Conservation (phyloP, 2,888 invertebrate species). For the Eupithecia inturbata region DNA sequence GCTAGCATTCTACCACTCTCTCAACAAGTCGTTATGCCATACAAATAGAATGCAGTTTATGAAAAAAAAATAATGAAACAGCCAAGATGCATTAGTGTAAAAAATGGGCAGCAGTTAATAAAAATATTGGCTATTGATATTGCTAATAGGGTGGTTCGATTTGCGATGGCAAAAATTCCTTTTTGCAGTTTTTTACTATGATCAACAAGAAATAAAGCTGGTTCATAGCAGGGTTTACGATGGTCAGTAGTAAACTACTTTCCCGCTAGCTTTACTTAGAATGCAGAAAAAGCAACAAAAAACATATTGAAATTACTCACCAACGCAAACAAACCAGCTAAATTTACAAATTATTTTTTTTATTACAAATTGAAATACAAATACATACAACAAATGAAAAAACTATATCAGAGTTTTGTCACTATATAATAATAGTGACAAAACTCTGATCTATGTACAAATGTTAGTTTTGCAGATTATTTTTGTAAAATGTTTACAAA, state of each 20-base stretch:
- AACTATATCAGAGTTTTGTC: no score
- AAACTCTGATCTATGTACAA: constrained; percentile 20
- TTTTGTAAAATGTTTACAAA: constrained; percentile 22
- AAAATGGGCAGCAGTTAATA: background rate
- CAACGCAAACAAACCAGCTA: background rate
- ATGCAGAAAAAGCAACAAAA: background rate
- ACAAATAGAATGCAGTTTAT: background rate
- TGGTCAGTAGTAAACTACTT: background rate
- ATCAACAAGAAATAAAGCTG: background rate
- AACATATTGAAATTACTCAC: background rate
- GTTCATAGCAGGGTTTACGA: background rate
- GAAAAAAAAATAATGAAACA: background rate
- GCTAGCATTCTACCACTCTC: background rate
- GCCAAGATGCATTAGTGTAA: background rate
- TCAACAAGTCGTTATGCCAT: background rate
- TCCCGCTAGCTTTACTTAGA: background rate
- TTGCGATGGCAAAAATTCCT: background rate
- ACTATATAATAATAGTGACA: no score
- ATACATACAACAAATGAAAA: constrained; percentile 1
- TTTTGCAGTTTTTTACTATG: background rate
- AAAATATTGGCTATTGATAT: background rate
- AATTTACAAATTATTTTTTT: background rate
- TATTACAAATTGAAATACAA: background rate
- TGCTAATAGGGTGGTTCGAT: background rate
- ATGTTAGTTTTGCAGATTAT: constrained; percentile 9